Conservation (phyloP, 2,888 invertebrate species). For the Diaperis boleti region DNA sequence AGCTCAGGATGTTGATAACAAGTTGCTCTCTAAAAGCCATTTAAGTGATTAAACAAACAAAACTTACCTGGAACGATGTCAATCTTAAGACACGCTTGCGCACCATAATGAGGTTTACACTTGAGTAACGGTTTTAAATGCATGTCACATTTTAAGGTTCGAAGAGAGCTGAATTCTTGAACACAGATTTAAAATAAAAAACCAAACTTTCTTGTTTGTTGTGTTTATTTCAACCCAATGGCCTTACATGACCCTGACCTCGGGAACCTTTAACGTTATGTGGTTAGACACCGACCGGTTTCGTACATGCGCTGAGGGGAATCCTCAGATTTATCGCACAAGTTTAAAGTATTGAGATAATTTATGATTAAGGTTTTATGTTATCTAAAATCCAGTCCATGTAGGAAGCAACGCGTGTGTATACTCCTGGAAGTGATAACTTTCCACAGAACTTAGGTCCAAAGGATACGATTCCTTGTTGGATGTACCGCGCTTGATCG, state of each 20-base stretch:
- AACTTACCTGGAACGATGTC: constrained; percentile 18
- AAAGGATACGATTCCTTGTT: constrained; percentile 71
- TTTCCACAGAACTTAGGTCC: constrained; percentile 66
- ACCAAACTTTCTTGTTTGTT: neutral
- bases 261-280: neutral
- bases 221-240: neutral
- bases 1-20: neutral
- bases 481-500: constrained; percentile 67
- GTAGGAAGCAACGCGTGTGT: constrained; percentile 75
- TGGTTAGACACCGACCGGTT: neutral
- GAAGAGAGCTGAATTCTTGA: no score
- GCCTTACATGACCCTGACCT: neutral
- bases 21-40: constrained; percentile 15
- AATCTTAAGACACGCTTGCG: constrained; percentile 27
- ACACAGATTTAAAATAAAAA: no score
- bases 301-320: neutral
- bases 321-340: neutral
- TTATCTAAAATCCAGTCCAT: constrained; percentile 74
- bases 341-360: no score
- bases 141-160: neutral
- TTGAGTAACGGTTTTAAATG: neutral
- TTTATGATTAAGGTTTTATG: constrained; percentile 2
- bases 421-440: constrained; percentile 77
- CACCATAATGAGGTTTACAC: constrained; percentile 1
- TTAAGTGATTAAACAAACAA: constrained; percentile 29